phyloP scores from a whole-genome alignment of 2,888 invertebrate genomes.

The Steromphala cineraria region DNA sequence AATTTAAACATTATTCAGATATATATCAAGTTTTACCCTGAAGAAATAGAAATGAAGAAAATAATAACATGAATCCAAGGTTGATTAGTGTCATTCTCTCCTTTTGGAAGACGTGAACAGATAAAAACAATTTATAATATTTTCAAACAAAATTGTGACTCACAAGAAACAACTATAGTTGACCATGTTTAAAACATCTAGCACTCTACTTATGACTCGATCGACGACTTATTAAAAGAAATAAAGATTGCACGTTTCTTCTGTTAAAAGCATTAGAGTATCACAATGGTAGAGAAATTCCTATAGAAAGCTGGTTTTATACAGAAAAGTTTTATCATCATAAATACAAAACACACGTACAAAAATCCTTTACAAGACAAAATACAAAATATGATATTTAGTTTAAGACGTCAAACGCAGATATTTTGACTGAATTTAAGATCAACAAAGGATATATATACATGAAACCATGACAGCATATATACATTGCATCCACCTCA shows the following conservation, averaged over 20 bases:
- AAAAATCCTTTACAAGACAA: slow-evolving; percentile 3
- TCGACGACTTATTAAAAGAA: not conserved
- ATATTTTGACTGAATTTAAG: too few relatives aligned
- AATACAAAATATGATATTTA: not conserved
- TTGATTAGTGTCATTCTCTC: not conserved
- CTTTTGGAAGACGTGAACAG: not conserved
- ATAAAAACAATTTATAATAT: not conserved
- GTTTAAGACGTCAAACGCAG: too few relatives aligned
- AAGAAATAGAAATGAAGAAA: too few relatives aligned
- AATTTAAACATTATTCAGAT: too few relatives aligned
- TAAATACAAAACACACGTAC: slow-evolving; percentile 10
- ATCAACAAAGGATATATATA: too few relatives aligned
- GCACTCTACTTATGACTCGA: too few relatives aligned
- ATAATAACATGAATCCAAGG: too few relatives aligned
- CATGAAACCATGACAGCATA: not conserved
- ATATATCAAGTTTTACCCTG: too few relatives aligned
- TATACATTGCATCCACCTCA: not conserved
- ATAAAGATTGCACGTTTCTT: not conserved
- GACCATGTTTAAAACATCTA: not conserved
- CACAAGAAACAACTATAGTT: not conserved
- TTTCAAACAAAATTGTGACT: not conserved
- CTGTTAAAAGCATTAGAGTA: not conserved
- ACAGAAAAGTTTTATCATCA: not conserved
- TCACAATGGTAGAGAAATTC: not conserved
- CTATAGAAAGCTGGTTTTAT: not conserved